Evolutionary conservation across 2,113 vertebrate genomes (phyloP).

Genomic region (Cheirogaleus medius): DNA sequence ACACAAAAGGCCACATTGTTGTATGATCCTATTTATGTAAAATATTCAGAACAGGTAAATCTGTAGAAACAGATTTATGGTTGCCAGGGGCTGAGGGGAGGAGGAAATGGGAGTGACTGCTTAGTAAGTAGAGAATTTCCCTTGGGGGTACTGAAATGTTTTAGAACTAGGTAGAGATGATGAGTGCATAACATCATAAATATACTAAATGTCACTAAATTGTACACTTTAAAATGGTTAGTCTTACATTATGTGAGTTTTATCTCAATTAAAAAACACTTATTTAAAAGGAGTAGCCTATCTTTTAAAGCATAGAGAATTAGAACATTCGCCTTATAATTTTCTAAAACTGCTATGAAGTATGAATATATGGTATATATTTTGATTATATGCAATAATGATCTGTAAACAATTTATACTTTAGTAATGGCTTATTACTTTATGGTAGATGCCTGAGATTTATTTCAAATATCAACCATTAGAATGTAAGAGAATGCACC

Average conservation of each 20-base stretch:
- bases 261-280: constrained; percentile 14
- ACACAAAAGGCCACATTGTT: constrained; percentile 42
- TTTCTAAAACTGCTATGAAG: constrained; percentile 36
- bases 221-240: constrained; percentile 31
- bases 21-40: constrained; percentile 23
- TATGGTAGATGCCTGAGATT: not conserved
- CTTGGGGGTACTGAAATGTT: constrained; percentile 17
- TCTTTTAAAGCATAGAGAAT: constrained; percentile 17
- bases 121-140: not conserved
- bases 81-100: not conserved
- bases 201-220: constrained; percentile 35
- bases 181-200: not conserved
- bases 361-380: not conserved
- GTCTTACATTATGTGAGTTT: constrained; percentile 18
- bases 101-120: not conserved
- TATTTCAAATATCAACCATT: constrained; percentile 18
- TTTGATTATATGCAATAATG: constrained; percentile 16
- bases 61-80: constrained; percentile 41
- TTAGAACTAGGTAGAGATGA: constrained; percentile 16
- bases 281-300: constrained; percentile 35
- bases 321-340: constrained; percentile 14
- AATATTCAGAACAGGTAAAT: constrained; percentile 40
- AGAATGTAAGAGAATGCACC: constrained; percentile 51
- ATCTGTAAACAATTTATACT: not conserved
- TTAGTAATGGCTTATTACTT: constrained; percentile 47